Evolutionary conservation across 2,797 vertebrate species (phyloP), one percentile per base, ranked within the genome.

Genomic region (Parambassis ranga): DNA sequence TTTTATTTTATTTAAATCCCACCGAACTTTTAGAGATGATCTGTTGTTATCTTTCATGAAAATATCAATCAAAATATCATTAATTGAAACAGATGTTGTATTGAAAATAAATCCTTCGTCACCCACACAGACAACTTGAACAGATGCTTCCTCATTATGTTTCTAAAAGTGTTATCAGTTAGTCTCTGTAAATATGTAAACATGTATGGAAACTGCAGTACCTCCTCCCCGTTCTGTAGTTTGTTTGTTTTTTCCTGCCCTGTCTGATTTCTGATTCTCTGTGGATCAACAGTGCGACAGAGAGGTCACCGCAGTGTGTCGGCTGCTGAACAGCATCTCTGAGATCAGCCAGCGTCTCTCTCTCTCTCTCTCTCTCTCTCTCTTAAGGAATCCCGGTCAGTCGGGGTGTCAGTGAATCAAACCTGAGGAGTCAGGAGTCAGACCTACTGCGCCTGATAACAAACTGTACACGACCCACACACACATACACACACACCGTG

Each of bases 361-460:
- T 63, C 33, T 46, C 52, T 27, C n/a, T 63, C 33, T 46, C 52
- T 27, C n/a, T 52, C 33, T 52, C 15, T 53, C 18, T 63, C 33
- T 46, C 52, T 27, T n/a, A 33, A 59, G 43, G 38, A 43, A 61
- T 60, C n/a, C 5, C 63, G 42, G 26, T 38, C 52, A 44, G 69
- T 33, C 10, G 0, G 33, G 65, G 61, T 71, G 53, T 46, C 15
- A n/a, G 23, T 13, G 14, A 74, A 53, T 75, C 62, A 59, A 46
- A 70, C 32, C 43, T 28, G 69, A 63, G 35, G 32, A 49, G 51
- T 50, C n/a, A 6, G 10, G 10, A 22, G 22, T 65, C 43, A 56
- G 56, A 73, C 55, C 41, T 3, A n/a, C 64, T 49, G 39, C 6
- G 20, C 26, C 36, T 51, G 52, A 69, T 77, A 62, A 73, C 67